Evolutionary conservation across 2,797 vertebrate genomes (phyloP), one percentile per base, ranked within the genome.

Genomic region (Synaphobranchus kaupii): DNA sequence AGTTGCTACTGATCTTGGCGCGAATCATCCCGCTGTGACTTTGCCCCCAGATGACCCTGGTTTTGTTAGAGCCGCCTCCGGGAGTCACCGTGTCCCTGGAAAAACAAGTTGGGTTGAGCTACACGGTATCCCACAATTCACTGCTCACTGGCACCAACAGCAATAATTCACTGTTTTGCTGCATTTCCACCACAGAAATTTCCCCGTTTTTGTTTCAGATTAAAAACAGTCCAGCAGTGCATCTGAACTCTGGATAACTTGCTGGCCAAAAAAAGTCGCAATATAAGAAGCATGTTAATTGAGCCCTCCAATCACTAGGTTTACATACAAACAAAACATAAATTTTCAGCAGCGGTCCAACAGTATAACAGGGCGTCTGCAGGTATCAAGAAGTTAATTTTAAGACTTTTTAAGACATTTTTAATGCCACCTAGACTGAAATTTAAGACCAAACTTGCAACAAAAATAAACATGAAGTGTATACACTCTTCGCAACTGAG

Each of bases 1-100:
- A 97, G 95, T 99, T 99, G 95, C 95, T 97, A 91, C 94, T 97
- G 95, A 99, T 99, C 94, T 99, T 99, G 50, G 98, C 98, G 0
- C 98, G 96, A 85, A 99, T 98, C 98, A 99, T 99, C 96, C 0
- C 98, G 95, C n/a, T 0, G 96, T 99, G 89, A 99, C 98, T 91
- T 99, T 99, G 0, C 98, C 98, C 98, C 98, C 98, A 99, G 94
- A 99, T 99, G 48, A 99, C 98, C 0, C 98, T 95, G 47, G 98
- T 99, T 95, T 98, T 97, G 91, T 99, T 99, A 90, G 98, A 98
- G 86, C 99, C 99, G 20, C 98, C 98, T 0, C 98, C 98, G 0
- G 98, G 98, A 15, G 98, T 99, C 87, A 98, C 97, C 0, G 98
- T 99, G 91, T 97, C 99, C 93, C 98, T 99, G 85, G 63, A 86